phyloP scores from a whole-genome alignment of 2,888 invertebrate genomes.

The Rhingia rostrata region DNA sequence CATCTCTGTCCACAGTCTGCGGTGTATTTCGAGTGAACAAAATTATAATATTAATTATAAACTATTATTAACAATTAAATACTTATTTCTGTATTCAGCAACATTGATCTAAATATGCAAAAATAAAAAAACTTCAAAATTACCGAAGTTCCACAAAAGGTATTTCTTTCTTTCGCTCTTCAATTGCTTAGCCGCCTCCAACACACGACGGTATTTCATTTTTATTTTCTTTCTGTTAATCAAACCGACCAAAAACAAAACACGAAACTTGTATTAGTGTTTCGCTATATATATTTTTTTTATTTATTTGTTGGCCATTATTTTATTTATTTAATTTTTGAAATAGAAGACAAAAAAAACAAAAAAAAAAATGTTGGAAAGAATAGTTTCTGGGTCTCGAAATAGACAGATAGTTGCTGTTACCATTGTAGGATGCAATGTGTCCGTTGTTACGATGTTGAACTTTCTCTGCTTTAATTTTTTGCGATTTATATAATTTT shows the following conservation, averaged over 20 bases:
- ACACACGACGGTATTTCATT: conserved; percentile 68
- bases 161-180: conserved; percentile 13
- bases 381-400: conserved; percentile 74
- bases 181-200: background rate
- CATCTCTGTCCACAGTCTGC: conserved; percentile 38
- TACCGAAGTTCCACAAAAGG: conserved; percentile 55
- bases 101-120: conserved; percentile 66
- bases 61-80: conserved; percentile 36
- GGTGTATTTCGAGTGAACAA: conserved; percentile 50
- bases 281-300: conserved; percentile 19
- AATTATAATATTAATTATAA: conserved; percentile 59
- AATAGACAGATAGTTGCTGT: conserved; percentile 75
- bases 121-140: conserved; percentile 58
- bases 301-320: conserved; percentile 38
- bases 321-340: conserved; percentile 12
- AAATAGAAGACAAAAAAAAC: conserved; percentile 14
- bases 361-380: conserved; percentile 27
- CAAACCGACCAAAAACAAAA: background rate
- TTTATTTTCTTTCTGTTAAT: conserved; percentile 72
- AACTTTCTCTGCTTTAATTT: conserved; percentile 67
- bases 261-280: background rate
- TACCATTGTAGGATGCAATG: conserved; percentile 73
- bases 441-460: conserved; percentile 61
- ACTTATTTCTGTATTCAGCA: conserved; percentile 62
- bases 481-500: background rate